A percentile compares a stretch with the other conserved stretches of the same genome.
Conservation (phyloP, 2,113 vertebrate species). For the Plotosus lineatus region DNA sequence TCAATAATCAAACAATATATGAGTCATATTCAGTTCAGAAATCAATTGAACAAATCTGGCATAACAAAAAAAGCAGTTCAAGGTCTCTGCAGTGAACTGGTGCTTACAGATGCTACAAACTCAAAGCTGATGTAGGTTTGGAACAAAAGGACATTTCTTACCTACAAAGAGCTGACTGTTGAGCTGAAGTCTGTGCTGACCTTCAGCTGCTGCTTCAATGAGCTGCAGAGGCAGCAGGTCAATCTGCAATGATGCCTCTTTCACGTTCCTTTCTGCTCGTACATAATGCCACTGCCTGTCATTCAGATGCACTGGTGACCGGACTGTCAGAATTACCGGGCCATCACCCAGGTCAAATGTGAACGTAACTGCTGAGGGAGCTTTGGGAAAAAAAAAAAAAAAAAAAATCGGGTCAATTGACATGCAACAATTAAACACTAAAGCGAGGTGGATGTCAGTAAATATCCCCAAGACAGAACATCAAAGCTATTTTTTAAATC, state of each 20-base stretch:
- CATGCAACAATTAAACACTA: no score
- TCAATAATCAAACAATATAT: neutral
- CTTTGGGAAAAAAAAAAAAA: constrained; percentile 58
- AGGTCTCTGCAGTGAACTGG: neutral
- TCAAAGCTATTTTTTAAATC: no score
- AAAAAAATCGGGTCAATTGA: neutral
- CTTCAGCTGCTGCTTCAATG: constrained; percentile 69
- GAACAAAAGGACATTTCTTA: constrained; percentile 56
- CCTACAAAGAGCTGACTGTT: constrained; percentile 84
- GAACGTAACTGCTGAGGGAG: constrained; percentile 78
- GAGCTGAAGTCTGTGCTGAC: constrained; percentile 76
- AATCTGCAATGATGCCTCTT: constrained; percentile 78
- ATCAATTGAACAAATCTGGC: neutral
- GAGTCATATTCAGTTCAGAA: no score
- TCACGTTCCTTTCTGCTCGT: constrained; percentile 79
- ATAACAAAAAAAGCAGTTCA: neutral
- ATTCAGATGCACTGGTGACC: constrained; percentile 73
- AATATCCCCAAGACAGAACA: no score
- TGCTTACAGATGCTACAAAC: neutral
- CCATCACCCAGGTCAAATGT: constrained; percentile 80
- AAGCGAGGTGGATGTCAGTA: no score
- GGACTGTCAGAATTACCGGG: constrained; percentile 66
- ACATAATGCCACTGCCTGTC: constrained; percentile 86
- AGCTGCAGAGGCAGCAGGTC: constrained; percentile 74
- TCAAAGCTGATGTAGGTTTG: neutral